Base-by-base conservation (phyloP, 64 coral and sea anemone species). In the Acropora yongei region DNA sequence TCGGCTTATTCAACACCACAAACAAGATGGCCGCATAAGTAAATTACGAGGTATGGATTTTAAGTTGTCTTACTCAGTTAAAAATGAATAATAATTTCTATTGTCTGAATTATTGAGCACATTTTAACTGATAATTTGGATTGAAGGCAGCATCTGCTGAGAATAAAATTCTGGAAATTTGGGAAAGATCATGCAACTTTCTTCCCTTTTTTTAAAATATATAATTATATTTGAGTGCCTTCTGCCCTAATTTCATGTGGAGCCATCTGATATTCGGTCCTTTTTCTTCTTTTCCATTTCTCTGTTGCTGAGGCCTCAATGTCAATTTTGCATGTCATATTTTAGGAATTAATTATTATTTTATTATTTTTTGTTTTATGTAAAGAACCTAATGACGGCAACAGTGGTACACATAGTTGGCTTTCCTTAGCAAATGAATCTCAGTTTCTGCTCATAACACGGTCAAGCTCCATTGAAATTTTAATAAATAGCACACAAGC, bases 341-440 rank as follows among this genome's bases (percentile, higher is more conserved):
- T 55, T 7, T 7, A 55, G 10, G 10, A 10, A 55, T 55, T 5
- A 5, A 7, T 55, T 55, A 10, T 7, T 55, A 55, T 55, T 7
- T 63, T 63, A 13, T 13, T 18, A 11, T 63, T 63, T 63, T 63
- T 14, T 63, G 10, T 87, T 53, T 83, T 71, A 3, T 18, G 41
- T 41, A 9, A 74, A 82, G 11, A 16, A 13, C 47, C 68, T 7
- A 14, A 46, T 75, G 50, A 40, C 2, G 47, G 30, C 0, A 57
- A 20, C 12, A 9, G 49, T 74, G 44, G 4, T 11, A 55, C 10
- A 5, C 51, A 55, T 30, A 69, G 48, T 71, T 82, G 80, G 13
- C 72, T 97, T 78, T 97, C 95, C n/a, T 68, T 97, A 51, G 95
- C 92, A 51, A 97, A 97, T 75, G 89, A 90, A 69, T 97, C 92